phyloP scores from a whole-genome alignment of 2,797 vertebrate species.

The Enteromius anoplus region DNA sequence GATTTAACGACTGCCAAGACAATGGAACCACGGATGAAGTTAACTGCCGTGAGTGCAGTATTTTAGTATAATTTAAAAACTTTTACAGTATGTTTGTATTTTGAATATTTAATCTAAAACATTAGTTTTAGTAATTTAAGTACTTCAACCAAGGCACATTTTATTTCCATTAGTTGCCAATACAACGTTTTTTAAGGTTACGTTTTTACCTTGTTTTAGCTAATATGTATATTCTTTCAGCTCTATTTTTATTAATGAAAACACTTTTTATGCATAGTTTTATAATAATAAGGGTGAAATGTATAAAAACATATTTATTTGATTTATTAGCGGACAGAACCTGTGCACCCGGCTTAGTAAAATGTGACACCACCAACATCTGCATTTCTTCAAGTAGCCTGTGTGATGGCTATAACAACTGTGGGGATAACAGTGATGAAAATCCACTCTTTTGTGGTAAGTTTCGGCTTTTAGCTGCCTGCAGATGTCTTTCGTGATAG shows the following conservation, averaged over 20 bases:
- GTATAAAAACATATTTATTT: too few relatives aligned
- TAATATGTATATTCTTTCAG: neutral
- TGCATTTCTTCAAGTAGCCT: constrained; percentile 84
- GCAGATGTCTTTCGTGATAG: neutral
- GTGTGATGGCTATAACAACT: constrained; percentile 84
- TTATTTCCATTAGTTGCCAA: neutral
- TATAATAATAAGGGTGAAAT: too few relatives aligned
- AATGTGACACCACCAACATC: constrained; percentile 89
- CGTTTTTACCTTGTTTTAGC: neutral
- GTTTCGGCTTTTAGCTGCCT: neutral
- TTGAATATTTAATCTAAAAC: neutral
- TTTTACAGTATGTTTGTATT: neutral
- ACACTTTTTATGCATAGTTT: neutral
- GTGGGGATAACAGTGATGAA: constrained; percentile 80
- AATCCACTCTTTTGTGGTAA: constrained; percentile 78
- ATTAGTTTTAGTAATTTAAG: neutral
- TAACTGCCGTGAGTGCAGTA: constrained; percentile 87
- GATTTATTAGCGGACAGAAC: constrained; percentile 80
- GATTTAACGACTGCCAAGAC: constrained; percentile 87
- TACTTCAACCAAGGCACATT: neutral
- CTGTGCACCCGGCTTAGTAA: constrained; percentile 81
- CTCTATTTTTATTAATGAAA: neutral
- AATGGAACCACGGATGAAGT: constrained; percentile 90
- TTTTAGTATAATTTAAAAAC: neutral
- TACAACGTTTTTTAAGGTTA: neutral